A percentile compares a stretch with the other conserved stretches of the same genome.
phyloP scores from a whole-genome alignment of 1,140 invertebrate genomes.

The Mizuhopecten yessoensis region DNA sequence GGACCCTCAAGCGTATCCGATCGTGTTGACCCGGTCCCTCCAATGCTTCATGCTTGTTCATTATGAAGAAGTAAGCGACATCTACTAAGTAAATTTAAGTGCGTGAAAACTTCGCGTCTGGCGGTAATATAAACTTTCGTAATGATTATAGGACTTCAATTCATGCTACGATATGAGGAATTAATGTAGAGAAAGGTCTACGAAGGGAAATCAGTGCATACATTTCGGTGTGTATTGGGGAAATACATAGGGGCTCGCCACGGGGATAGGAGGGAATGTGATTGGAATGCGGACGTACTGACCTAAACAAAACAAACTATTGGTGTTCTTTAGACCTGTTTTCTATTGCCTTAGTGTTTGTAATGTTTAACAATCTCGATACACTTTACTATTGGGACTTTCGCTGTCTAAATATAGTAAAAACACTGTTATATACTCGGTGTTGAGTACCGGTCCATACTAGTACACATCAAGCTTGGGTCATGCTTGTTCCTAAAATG shows the following conservation, averaged over 20 bases:
- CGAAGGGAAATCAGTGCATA: slow-evolving; percentile 4
- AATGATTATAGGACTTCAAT: background rate
- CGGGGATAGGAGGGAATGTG: slow-evolving; percentile 1
- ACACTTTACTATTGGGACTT: too few species aligned
- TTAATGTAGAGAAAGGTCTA: background rate
- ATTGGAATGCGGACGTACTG: slow-evolving; percentile 37
- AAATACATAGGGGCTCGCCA: slow-evolving; percentile 16
- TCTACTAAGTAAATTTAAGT: background rate
- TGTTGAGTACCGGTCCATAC: too few species aligned
- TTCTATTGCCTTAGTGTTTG: background rate
- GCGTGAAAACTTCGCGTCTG: background rate
- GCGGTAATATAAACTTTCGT: background rate
- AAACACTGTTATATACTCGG: too few species aligned
- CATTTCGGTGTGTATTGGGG: slow-evolving; percentile 25
- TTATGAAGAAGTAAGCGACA: slow-evolving; percentile 26
- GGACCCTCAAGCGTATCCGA: slow-evolving; percentile 36
- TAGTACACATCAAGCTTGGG: too few species aligned
- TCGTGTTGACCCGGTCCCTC: slow-evolving; percentile 19
- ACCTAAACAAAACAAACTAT: slow-evolving; percentile 14
- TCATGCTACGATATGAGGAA: background rate
- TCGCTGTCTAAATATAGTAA: too few species aligned
- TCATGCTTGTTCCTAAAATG: too few species aligned
- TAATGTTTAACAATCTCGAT: too few species aligned
- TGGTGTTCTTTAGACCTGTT: background rate
- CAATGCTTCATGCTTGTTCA: slow-evolving; percentile 26